These are phyloP conservation scores for Acholoe squamosa DNA, from an alignment of 2,888 invertebrate genomes.

Conservation along the genomic window DNA sequence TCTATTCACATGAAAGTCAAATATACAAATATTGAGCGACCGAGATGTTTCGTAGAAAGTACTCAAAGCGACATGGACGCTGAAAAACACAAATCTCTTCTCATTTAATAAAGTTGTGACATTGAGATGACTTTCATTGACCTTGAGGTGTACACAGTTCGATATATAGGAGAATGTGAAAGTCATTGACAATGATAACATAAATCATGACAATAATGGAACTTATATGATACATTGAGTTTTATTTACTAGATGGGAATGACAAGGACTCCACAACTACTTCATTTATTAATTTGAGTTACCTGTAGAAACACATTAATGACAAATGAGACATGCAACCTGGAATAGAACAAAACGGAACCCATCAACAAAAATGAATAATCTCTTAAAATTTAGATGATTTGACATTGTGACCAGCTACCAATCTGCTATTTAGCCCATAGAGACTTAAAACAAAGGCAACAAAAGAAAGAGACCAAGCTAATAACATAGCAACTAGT, in stretches of 20 bases:
- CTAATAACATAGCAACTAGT: neutral
- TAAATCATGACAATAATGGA: neutral
- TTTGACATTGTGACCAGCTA: too few relatives aligned
- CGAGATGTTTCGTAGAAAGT: too few relatives aligned
- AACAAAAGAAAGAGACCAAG: too few relatives aligned
- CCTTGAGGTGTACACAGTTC: too few relatives aligned
- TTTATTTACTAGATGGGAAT: too few relatives aligned
- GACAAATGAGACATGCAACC: neutral
- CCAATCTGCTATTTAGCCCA: neutral
- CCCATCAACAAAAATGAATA: neutral
- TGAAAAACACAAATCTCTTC: too few relatives aligned
- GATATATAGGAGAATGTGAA: too few relatives aligned
- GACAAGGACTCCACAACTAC: neutral
- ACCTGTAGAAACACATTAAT: neutral
- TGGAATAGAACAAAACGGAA: neutral
- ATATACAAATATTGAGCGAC: too few relatives aligned
- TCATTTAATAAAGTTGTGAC: too few relatives aligned
- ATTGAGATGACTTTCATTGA: too few relatives aligned
- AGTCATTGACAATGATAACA: neutral
- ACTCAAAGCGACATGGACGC: too few relatives aligned
- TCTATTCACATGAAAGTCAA: too few relatives aligned
- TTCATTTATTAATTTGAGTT: neutral
- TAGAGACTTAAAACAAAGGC: neutral
- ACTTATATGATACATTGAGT: neutral
- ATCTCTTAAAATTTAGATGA: neutral